Evolutionary conservation across 2,888 invertebrate species (phyloP).

Genomic region (Eustalomyia histrio): DNA sequence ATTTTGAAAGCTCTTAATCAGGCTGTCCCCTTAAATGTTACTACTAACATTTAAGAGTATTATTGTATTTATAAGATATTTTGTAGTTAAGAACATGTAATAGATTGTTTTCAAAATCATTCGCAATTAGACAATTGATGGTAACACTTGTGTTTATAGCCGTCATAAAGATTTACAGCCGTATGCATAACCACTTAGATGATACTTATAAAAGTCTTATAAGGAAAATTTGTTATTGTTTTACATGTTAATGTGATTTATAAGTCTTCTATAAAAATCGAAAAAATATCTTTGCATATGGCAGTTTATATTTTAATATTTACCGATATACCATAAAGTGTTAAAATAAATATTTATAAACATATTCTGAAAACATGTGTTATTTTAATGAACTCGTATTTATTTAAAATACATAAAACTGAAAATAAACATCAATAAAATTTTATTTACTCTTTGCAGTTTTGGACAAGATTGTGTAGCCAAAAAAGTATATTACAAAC

Average conservation of each 20-base stretch:
- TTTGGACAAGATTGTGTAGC: slow-evolving; percentile 60
- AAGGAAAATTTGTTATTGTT: no score
- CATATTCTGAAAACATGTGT: slow-evolving; percentile 28
- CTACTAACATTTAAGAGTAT: background rate
- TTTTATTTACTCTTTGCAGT: slow-evolving; percentile 57
- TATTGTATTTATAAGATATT: slow-evolving; percentile 15
- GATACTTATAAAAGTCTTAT: no score
- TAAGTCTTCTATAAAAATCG: no score
- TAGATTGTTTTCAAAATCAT: slow-evolving; percentile 38
- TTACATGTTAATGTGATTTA: no score
- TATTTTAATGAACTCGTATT: slow-evolving; percentile 2
- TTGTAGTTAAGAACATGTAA: slow-evolving; percentile 14
- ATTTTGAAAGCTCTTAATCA: no score
- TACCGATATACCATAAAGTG: slow-evolving; percentile 29
- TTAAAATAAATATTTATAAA: slow-evolving; percentile 51
- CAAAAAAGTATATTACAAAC: slow-evolving; percentile 1
- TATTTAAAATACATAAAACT: slow-evolving; percentile 20
- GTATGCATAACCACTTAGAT: no score
- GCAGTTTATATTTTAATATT: slow-evolving; percentile 7
- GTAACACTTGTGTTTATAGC: slow-evolving; percentile 46
- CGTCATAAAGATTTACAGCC: slow-evolving; percentile 26
- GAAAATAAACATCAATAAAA: slow-evolving; percentile 40
- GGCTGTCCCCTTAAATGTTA: no score
- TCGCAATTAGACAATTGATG: slow-evolving; percentile 43
- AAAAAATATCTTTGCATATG: no score